phyloP scores from a whole-genome alignment of 2,113 vertebrate species.

The Eolophus roseicapilla region DNA sequence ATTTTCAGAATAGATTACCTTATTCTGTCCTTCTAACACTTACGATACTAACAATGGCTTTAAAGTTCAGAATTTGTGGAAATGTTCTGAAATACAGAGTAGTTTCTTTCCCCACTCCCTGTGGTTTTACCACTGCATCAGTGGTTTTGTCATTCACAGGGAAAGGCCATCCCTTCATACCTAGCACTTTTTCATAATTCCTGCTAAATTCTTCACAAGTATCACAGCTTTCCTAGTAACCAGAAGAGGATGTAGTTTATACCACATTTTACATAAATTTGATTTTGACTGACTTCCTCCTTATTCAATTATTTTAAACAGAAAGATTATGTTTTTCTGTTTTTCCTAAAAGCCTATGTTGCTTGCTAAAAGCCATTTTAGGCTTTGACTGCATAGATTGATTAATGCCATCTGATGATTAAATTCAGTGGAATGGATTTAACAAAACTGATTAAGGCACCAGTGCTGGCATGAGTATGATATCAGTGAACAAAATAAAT shows the following conservation, averaged over 20 bases:
- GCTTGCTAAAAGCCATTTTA: background rate
- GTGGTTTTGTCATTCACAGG: background rate
- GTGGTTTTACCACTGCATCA: background rate
- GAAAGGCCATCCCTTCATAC: background rate
- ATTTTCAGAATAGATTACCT: background rate
- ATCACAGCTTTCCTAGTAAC: background rate
- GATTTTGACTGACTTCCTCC: background rate
- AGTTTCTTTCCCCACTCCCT: background rate
- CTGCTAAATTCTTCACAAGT: background rate
- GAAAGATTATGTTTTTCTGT: background rate
- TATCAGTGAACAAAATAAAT: background rate
- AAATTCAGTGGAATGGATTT: background rate
- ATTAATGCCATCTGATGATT: background rate
- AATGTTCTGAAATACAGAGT: background rate
- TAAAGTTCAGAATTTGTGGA: background rate
- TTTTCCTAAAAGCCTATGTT: background rate
- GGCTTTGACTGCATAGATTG: background rate
- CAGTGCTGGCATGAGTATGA: background rate
- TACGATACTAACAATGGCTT: background rate
- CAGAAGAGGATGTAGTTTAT: background rate
- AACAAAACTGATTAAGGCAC: background rate
- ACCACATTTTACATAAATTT: background rate
- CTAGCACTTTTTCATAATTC: background rate
- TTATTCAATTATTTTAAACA: background rate
- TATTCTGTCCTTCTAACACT: background rate